Base-by-base conservation (phyloP, 2,113 vertebrate genomes). In the Leucoraja erinaceus region DNA sequence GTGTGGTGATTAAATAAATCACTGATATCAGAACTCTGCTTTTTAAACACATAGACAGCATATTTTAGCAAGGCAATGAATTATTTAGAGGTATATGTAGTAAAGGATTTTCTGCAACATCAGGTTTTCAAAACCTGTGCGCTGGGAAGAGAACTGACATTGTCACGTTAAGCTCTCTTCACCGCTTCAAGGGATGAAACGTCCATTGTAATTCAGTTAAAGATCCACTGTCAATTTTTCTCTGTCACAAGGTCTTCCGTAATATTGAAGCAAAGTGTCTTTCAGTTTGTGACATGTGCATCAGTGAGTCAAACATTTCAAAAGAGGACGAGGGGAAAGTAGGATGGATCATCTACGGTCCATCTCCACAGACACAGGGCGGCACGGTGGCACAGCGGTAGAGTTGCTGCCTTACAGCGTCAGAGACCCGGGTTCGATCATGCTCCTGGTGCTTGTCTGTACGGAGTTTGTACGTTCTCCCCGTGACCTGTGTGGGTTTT, bases 191-290 rank as follows among this genome's bases (percentile, higher is more conserved):
- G 20, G 16, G 83, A n/a, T 63, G 56, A 86, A 16, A 88, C 31
- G 28, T 16, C 59, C 59, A 63, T 63, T 63, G 28, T 88, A 63
- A 63, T 88, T 61, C 59, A 88, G 59, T 88, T 88, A 88, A 61
- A 31, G 56, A 88, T 5, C 25, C 83, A 31, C 28, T 63, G 59
- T 61, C 59, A 88, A 38, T 88, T 77, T 66, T 63, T 12, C 59
- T 63, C 14, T 63, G 14, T 14, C 61, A 12, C 83, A 14, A 63
- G 28, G 56, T 88, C 59, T 63, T 59, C 54, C 28, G 31, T 33
- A 66, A 88, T n/a, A 88, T 88, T 88, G 83, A 88, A n/a, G 28
- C 31, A 63, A 63, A 63, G 5, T 61, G 28, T 86, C 83, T 61
- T 63, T 61, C 14, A 63, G 25, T 12, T 88, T 88, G n/a, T 88